Percentiles rank a stretch among this genome's conserved stretches.
phyloP scores from a whole-genome alignment of 92 coral and sea anemone species.

The Diadumene lineata region DNA sequence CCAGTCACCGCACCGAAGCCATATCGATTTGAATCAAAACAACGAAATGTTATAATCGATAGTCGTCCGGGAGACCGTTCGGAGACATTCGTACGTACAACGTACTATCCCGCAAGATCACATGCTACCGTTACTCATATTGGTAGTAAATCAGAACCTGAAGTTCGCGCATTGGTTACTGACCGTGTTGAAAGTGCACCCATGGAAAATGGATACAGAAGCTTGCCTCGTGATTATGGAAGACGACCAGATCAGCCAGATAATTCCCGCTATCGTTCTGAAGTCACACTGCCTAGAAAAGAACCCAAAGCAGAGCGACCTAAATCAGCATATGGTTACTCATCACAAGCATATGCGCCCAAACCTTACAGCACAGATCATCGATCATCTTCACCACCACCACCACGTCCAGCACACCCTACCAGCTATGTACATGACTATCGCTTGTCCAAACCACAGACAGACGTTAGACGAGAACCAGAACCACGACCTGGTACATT shows the following conservation, averaged over 20 bases:
- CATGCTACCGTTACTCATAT: constrained; percentile 46
- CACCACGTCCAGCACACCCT: constrained; percentile 59
- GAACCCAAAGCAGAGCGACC: constrained; percentile 73
- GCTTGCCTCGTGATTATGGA: constrained; percentile 35
- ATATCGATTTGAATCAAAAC: constrained; percentile 48
- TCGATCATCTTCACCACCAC: constrained; percentile 37
- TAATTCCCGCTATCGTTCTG: constrained; percentile 63
- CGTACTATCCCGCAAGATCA: constrained; percentile 56
- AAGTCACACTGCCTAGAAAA: constrained; percentile 68
- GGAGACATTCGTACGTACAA: constrained; percentile 58
- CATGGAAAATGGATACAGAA: constrained; percentile 26
- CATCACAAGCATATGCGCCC: constrained; percentile 64
- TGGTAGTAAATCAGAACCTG: constrained; percentile 53
- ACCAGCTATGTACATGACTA: constrained; percentile 63
- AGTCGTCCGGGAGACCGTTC: constrained; percentile 52
- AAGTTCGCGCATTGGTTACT: constrained; percentile 50
- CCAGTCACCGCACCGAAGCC: constrained; percentile 54
- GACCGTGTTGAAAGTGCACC: constrained; percentile 64
- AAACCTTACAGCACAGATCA: constrained; percentile 64
- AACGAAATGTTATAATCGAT: constrained; percentile 72
- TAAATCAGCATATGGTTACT: constrained; percentile 58
- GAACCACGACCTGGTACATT: constrained; percentile 77
- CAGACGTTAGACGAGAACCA: constrained; percentile 45
- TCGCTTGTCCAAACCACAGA: constrained; percentile 41
- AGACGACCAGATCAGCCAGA: constrained; percentile 51